Conservation (phyloP, 2,888 invertebrate species). For the Drosophila sordidula region DNA sequence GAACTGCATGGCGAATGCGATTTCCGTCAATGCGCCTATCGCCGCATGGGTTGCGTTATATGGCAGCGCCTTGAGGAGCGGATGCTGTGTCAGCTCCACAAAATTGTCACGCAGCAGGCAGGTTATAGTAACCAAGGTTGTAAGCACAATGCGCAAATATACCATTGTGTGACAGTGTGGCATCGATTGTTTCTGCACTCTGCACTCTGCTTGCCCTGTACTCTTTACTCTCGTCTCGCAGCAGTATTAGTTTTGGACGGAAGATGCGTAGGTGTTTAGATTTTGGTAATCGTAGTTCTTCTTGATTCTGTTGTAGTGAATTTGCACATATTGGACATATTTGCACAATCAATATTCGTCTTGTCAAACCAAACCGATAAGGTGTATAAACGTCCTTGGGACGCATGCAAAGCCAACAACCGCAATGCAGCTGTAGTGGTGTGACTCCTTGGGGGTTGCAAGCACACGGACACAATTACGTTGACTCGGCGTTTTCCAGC, state of each 20-base stretch:
- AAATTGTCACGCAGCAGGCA: conserved; percentile 85
- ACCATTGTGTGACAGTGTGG: conserved; percentile 82
- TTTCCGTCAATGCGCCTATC: conserved; percentile 88
- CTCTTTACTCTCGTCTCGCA: background rate
- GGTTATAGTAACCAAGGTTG: conserved; percentile 83
- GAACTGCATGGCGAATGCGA: conserved; percentile 86
- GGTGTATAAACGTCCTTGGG: conserved; percentile 37
- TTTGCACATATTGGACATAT: conserved; percentile 17
- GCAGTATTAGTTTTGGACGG: conserved; percentile 24
- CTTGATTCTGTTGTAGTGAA: background rate
- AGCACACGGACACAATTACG: conserved; percentile 50
- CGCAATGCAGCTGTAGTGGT: conserved; percentile 51
- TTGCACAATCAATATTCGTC: conserved; percentile 16
- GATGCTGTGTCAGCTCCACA: conserved; percentile 83
- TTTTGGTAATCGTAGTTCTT: conserved; percentile 7
- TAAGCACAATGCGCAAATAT: conserved; percentile 83
- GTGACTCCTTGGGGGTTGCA: conserved; percentile 51
- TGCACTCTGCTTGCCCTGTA: background rate
- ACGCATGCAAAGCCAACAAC: conserved; percentile 50
- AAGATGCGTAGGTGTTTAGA: conserved; percentile 12
- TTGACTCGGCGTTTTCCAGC: conserved; percentile 22
- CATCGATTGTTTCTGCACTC: conserved; percentile 61
- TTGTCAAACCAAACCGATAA: background rate
- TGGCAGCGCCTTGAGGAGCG: conserved; percentile 86
- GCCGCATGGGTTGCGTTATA: conserved; percentile 89